phyloP scores from a whole-genome alignment of 2,797 vertebrate genomes.

The Streptopelia turtur region DNA sequence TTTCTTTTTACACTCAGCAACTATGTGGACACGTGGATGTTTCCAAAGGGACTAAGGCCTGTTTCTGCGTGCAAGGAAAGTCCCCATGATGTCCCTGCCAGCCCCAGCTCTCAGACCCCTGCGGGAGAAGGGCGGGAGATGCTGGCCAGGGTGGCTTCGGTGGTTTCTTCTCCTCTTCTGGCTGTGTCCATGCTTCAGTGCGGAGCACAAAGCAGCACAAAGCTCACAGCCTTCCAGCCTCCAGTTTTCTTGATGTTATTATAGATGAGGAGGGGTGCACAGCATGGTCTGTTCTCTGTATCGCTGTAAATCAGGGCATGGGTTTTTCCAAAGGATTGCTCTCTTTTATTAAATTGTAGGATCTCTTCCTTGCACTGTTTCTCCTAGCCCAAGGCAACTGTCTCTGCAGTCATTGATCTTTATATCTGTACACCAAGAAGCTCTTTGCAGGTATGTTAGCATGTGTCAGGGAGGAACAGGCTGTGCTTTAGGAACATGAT shows the following conservation, averaged over 20 bases:
- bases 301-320: neutral
- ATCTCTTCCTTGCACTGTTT: neutral
- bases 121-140: neutral
- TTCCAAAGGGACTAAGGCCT: neutral
- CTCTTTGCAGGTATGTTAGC: neutral
- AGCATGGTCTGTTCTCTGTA: neutral
- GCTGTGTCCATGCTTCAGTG: neutral
- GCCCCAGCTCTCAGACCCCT: neutral
- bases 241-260: neutral
- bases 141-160: neutral
- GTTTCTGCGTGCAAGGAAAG: fast-evolving
- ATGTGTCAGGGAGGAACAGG: neutral
- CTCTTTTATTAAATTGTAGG: neutral
- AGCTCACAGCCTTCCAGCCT: neutral
- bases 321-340: neutral
- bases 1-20: neutral
- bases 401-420: conserved; percentile 5
- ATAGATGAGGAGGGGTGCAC: neutral
- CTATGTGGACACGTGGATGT: fast-evolving
- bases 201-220: neutral
- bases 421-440: neutral
- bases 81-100: neutral
- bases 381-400: neutral
- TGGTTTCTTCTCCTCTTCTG: neutral
- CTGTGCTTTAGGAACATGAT: neutral